These are phyloP conservation scores for Eurytoma californica DNA, from an alignment of 2,888 invertebrate species.

Conservation along the genomic window DNA sequence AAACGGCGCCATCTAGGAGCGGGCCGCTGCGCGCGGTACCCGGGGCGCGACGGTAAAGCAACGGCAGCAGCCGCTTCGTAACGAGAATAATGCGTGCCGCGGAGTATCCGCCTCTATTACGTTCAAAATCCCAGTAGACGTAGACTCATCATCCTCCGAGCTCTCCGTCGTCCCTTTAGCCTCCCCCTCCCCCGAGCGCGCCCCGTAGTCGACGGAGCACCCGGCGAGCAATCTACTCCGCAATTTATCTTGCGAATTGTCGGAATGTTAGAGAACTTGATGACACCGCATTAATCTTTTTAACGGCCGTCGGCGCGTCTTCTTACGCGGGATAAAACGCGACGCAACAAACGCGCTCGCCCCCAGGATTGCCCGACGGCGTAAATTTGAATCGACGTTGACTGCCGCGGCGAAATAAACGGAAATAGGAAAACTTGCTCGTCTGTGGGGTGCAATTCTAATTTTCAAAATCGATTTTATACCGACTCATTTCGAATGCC, in stretches of 20 bases:
- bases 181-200: neutral
- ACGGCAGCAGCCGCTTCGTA: conserved; percentile 62
- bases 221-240: conserved; percentile 47
- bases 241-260: conserved; percentile 54
- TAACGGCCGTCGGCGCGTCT: conserved; percentile 25
- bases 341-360: neutral
- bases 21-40: conserved; percentile 42
- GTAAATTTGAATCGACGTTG: no score
- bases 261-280: conserved; percentile 54
- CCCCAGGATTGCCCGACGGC: neutral
- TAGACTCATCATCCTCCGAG: conserved; percentile 57
- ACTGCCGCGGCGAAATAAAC: neutral
- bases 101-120: conserved; percentile 62
- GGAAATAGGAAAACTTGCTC: neutral
- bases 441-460: neutral
- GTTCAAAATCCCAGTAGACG: conserved; percentile 66
- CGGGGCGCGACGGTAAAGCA: conserved; percentile 49
- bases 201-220: neutral
- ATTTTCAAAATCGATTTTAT: conserved; percentile 22
- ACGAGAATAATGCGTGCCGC: conserved; percentile 68
- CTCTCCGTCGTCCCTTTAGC: conserved; percentile 20
- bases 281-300: conserved; percentile 54
- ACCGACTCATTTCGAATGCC: conserved; percentile 25
- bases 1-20: neutral
- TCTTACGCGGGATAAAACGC: conserved; percentile 34